Evolutionary conservation across 2,888 invertebrate species (phyloP).

Genomic region (Perizoma flavofasciatum): DNA sequence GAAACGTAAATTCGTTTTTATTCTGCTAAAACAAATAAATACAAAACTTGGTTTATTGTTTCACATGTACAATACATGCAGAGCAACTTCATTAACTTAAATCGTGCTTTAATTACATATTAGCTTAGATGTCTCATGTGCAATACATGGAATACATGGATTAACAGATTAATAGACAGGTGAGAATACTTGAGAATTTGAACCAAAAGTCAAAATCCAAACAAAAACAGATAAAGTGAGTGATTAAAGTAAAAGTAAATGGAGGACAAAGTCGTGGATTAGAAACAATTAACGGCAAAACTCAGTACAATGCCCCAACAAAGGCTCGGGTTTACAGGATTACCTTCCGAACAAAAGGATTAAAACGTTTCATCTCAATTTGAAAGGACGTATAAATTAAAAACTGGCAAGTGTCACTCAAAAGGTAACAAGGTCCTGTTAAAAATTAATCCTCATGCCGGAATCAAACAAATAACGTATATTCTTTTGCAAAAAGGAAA

Average conservation of each 20-base stretch:
- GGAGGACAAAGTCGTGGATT: conserved; percentile 48
- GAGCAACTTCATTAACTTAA: background rate
- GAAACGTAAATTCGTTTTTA: conserved; percentile 11
- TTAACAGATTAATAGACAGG: conserved; percentile 5
- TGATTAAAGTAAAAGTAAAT: conserved; percentile 46
- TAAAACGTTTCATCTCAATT: conserved; percentile 57
- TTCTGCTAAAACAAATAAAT: conserved; percentile 11
- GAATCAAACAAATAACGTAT: conserved; percentile 57
- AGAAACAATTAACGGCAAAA: conserved; percentile 57
- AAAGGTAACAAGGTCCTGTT: conserved; percentile 67
- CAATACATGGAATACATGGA: background rate
- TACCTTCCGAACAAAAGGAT: conserved; percentile 61
- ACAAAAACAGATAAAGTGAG: conserved; percentile 46
- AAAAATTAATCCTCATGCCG: conserved; percentile 63
- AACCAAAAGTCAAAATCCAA: conserved; percentile 27
- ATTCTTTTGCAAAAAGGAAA: conserved; percentile 58
- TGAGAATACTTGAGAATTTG: conserved; percentile 5
- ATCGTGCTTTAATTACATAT: background rate
- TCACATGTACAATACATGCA: background rate
- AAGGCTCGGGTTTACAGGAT: conserved; percentile 58
- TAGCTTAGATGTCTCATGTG: background rate
- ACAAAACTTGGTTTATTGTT: conserved; percentile 3
- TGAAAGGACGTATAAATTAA: conserved; percentile 59
- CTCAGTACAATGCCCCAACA: conserved; percentile 50
- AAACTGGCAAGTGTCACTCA: conserved; percentile 69